Evolutionary conservation across 1,140 invertebrate species (phyloP), one percentile per base, ranked within the genome.

Genomic region (Apolygus lucorum): DNA sequence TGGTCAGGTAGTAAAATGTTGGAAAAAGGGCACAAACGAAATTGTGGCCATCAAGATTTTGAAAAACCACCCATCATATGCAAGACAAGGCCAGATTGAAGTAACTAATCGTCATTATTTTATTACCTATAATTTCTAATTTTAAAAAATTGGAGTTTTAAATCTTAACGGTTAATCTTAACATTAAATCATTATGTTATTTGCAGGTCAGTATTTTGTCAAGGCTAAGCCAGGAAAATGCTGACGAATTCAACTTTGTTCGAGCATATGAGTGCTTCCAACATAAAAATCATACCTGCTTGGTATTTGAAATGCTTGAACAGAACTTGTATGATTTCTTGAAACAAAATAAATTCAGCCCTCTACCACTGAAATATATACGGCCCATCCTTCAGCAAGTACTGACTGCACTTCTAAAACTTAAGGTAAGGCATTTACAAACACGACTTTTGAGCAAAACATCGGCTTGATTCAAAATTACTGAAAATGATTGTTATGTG

Each of bases 291-390:
- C 97, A 99, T 82, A 99, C 97, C 27, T 99, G 97, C 82, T 85
- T 99, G 78, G 98, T 99, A 75, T 99, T 99, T 81, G 97, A 99
- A 82, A 99, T 99, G 96, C 86, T 99, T 73, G 97, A 99, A 79
- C 97, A 99, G 83, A 99, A 99, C 82, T 85, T 99, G 68, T 99
- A 99, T 82, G 98, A 99, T 84, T 99, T 99, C 81, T 87, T 99
- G 66, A 99, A 99, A 80, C 96, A 99, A 81, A 99, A 99, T 81
- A 99, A 99, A 83, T 99, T 99, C 81, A 95, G 92, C 78, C 96
- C 96, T 70, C 82, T 99, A 75, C 96, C 96, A 59, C 85, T 99
- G 62, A 98, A 99, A 78, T 98, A 95, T 79, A 99, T 99, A 79
- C 85, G 97, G 78, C 98, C 97, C 52, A 99, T 99, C 76, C 86